These are phyloP conservation scores for Malurus leucopterus DNA, from an alignment of 2,797 vertebrate species.

Conservation along the genomic window DNA sequence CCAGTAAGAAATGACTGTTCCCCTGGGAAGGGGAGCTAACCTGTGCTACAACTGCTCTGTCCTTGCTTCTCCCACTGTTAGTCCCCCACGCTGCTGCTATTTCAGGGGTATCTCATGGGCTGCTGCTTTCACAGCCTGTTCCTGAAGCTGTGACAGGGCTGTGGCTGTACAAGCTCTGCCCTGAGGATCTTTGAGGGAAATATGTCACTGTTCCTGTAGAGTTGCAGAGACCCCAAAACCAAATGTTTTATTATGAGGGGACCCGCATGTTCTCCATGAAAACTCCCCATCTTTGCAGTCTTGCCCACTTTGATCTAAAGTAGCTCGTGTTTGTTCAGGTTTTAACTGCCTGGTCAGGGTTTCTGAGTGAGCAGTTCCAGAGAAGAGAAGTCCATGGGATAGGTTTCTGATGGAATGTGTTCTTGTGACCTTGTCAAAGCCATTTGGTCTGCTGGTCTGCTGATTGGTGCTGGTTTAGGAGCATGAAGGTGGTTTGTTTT, in stretches of 20 bases:
- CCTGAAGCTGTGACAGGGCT: not conserved
- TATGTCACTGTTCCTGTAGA: accelerated
- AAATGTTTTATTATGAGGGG: not conserved
- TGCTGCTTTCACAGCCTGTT: not conserved
- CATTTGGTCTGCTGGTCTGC: not conserved
- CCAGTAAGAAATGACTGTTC: not conserved
- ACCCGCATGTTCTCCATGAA: not conserved
- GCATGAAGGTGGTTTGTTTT: not conserved
- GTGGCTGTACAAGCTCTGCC: not conserved
- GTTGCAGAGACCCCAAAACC: not conserved
- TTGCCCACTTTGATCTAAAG: not conserved
- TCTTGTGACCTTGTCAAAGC: not conserved
- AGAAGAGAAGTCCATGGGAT: not conserved
- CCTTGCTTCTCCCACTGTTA: not conserved
- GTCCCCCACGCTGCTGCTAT: not conserved
- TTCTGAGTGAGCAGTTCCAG: not conserved
- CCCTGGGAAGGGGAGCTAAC: not conserved
- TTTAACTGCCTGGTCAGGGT: not conserved
- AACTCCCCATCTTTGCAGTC: not conserved
- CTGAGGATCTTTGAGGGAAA: not conserved
- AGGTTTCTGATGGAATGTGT: not conserved
- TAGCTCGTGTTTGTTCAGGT: not conserved
- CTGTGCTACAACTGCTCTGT: not conserved
- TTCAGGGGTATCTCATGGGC: not conserved
- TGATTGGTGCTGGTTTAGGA: not conserved